Evolutionary conservation across 2,888 invertebrate genomes (phyloP), one percentile per base, ranked within the genome.

Genomic region (Cephalotes varians): DNA sequence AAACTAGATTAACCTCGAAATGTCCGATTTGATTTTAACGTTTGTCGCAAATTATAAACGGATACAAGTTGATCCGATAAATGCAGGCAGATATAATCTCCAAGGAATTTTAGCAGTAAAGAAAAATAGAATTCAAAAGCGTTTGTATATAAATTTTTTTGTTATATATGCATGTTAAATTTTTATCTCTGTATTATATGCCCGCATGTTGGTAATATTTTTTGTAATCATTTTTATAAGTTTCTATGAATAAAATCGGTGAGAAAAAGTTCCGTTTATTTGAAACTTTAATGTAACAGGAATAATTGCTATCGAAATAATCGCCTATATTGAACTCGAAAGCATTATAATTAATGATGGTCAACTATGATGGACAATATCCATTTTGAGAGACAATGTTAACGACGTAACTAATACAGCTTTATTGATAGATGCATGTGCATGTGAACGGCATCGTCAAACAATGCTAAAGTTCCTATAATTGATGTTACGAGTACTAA

Each of bases 21-120:
- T 74, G 34, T 49, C 64, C 12, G 12, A 28, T 15, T 54, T 54
- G 37, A 67, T 54, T 49, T 34, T n/a, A 69, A 76, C 9, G n/a
- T 76, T 76, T 51, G 12, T 76, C 2, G n/a, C 15, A 21, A 51
- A 40, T 34, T 10, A 64, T 31, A 73, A 73, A 64, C 12, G 21
- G 21, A 34, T 34, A 28, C 15, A 44, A n/a, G 2, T 44, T 54
- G 12, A n/a, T 40, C 15, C 18, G 15, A 18, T 6, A 15, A 34
- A 62, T 49, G 1, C 6, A 1, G 12, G 0, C 21, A n/a, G n/a
- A n/a, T n/a, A 21, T 31, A 34, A 49, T 74, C 9, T 54, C 3
- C 34, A 21, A 21, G 31, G 18, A 21, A 10, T 44, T 28, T 73
- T 37, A 28, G 0, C n/a, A 7, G 7, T 49, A 7, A 34, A 28